A percentile compares a stretch with the other conserved stretches of the same genome.
phyloP scores from a whole-genome alignment of 2,797 vertebrate genomes.

The Nyctibius grandis region DNA sequence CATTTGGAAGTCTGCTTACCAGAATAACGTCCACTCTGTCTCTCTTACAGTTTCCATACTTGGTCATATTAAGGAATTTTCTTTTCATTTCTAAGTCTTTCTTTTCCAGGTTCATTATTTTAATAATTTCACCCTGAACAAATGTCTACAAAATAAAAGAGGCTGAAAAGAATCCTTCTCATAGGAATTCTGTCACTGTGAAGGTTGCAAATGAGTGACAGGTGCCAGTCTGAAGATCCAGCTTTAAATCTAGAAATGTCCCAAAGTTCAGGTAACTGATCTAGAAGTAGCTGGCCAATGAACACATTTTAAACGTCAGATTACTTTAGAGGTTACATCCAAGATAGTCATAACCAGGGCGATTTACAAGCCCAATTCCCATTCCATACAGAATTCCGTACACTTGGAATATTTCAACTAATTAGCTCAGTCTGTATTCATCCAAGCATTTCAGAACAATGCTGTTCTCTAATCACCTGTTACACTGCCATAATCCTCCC shows the following conservation, averaged over 20 bases:
- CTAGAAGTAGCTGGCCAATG: neutral
- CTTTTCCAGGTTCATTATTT: slow-evolving; percentile 57
- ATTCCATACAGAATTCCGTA: neutral
- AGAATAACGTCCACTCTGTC: slow-evolving; percentile 57
- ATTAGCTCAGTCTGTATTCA: neutral
- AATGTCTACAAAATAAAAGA: slow-evolving; percentile 13
- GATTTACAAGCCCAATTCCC: neutral
- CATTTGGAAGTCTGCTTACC: slow-evolving; percentile 27
- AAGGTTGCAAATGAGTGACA: neutral
- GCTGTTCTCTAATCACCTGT: neutral
- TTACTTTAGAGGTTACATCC: neutral
- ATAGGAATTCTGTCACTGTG: neutral
- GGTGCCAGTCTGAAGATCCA: neutral
- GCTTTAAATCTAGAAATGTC: neutral
- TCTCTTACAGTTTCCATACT: slow-evolving; percentile 42
- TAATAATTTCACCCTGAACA: slow-evolving; percentile 48
- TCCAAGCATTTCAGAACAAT: neutral
- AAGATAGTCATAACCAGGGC: neutral
- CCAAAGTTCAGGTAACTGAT: neutral
- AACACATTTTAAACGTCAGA: neutral
- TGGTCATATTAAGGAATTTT: slow-evolving; percentile 40
- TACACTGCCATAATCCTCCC: neutral
- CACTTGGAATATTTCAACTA: neutral
- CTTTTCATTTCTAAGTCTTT: slow-evolving; percentile 53
- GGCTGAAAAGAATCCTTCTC: neutral